Evolutionary conservation across 2,888 invertebrate species (phyloP).

Genomic region (Augochlorella aurata): DNA sequence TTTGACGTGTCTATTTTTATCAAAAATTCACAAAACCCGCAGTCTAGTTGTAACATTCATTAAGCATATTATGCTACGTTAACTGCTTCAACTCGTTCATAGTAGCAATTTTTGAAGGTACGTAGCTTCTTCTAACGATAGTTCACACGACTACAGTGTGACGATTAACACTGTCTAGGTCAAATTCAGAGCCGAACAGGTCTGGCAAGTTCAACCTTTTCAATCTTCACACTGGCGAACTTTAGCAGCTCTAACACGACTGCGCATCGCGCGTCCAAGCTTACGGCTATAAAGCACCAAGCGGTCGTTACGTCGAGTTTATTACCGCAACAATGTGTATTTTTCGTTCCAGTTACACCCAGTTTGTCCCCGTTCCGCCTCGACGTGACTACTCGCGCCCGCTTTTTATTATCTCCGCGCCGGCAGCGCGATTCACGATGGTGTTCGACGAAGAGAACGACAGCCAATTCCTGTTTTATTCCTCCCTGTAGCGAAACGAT

Average conservation of each 20-base stretch:
- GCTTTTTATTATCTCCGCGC: neutral
- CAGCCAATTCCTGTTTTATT: neutral
- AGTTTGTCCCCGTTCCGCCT: neutral
- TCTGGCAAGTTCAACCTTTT: constrained; percentile 8
- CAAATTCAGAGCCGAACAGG: constrained; percentile 11
- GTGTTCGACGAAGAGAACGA: neutral
- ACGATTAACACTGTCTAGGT: too few species aligned
- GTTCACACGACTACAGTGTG: too few species aligned
- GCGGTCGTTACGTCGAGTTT: neutral
- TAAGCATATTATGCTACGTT: too few species aligned
- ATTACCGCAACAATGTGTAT: neutral
- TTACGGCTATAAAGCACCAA: constrained; percentile 12
- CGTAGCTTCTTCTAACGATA: too few species aligned
- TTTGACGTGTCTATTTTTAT: too few species aligned
- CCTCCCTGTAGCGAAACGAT: neutral
- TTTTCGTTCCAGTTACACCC: constrained; percentile 13
- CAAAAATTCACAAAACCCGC: too few species aligned
- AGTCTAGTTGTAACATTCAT: too few species aligned
- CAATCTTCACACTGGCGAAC: constrained; percentile 20
- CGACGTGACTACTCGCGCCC: neutral
- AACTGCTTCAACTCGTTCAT: too few species aligned
- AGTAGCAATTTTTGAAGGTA: too few species aligned
- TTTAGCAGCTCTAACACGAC: constrained; percentile 17
- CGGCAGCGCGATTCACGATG: neutral
- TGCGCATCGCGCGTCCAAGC: constrained; percentile 13